These are phyloP conservation scores for Turnix velox DNA, from an alignment of 2,113 vertebrate species.

Conservation along the genomic window DNA sequence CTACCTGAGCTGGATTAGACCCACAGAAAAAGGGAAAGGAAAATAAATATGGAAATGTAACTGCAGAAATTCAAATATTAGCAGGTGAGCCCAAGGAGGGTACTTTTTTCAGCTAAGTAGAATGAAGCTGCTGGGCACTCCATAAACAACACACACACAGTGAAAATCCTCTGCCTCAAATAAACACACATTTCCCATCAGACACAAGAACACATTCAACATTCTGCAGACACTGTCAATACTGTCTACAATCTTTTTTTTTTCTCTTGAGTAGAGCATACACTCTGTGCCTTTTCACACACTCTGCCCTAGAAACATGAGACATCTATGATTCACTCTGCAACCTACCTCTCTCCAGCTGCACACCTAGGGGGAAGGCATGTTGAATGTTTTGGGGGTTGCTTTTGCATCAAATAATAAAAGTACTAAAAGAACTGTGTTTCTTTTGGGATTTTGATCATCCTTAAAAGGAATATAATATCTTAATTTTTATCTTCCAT, in stretches of 20 bases:
- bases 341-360: conserved; percentile 31
- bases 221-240: conserved; percentile 22
- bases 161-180: conserved; percentile 34
- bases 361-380: conserved; percentile 5
- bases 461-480: background rate
- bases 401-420: conserved; percentile 18
- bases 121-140: conserved; percentile 4
- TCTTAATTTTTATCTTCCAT: background rate
- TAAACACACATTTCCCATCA: conserved; percentile 28
- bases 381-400: conserved; percentile 1
- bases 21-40: background rate
- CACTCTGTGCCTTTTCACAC: background rate
- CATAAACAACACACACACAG: background rate
- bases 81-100: background rate
- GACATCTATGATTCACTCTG: conserved; percentile 28
- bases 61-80: conserved; percentile 24
- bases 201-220: conserved; percentile 1
- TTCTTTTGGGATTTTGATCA: background rate
- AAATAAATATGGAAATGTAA: background rate
- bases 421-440: background rate
- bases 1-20: background rate
- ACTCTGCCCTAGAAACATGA: background rate
- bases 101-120: background rate
- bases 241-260: background rate
- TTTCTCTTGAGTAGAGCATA: background rate